Evolutionary conservation across 1,140 invertebrate species (phyloP), one percentile per base, ranked within the genome.

Genomic region (Steinernema khuongi): DNA sequence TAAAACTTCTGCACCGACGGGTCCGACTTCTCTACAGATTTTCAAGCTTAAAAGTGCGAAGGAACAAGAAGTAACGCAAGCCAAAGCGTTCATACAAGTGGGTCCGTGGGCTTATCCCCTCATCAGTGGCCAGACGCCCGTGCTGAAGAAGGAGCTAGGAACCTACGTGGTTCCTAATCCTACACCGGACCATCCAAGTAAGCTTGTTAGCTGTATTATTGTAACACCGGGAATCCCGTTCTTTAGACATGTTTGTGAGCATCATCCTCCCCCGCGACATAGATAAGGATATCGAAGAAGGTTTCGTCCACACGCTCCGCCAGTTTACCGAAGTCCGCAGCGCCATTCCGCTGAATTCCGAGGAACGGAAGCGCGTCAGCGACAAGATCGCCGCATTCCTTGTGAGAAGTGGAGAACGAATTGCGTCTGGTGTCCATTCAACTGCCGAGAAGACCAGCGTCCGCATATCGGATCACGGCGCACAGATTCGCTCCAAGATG

Each of bases 51-150:
- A 44, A 26, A 17, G 44, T n/a, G 22, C 28, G 14, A 28, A 66
- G 14, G 74, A n/a, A 18, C n/a, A 75, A 30, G 66, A 29, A 26
- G 1, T 43, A 1, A 14, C 32, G 14, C 28, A 50, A 14, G 74
- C 29, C 11, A 43, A 30, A 31, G 77, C 66, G 14, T 73, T 76
- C 22, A 76, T 79, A 1, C 70, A 79, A 69, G 77, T 79, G 18
- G 77, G 78, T 7, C 72, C 72, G 0, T 79, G 78, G 78, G 70
- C 68, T 18, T 79, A 79, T 67, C 78, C 78, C 17, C 32, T 79
- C 1, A 69, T 75, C 32, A 67, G 68, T 18, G 67, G 67, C 30
- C 66, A 73, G 36, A 75, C 77, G 44, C 78, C 78, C 1, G 68
- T 79, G 4, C 70, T 79, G 31, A 44, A 66, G 4, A 79, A 76